Conservation (phyloP, 2,113 vertebrate genomes). For the Glaucidium brasilianum region DNA sequence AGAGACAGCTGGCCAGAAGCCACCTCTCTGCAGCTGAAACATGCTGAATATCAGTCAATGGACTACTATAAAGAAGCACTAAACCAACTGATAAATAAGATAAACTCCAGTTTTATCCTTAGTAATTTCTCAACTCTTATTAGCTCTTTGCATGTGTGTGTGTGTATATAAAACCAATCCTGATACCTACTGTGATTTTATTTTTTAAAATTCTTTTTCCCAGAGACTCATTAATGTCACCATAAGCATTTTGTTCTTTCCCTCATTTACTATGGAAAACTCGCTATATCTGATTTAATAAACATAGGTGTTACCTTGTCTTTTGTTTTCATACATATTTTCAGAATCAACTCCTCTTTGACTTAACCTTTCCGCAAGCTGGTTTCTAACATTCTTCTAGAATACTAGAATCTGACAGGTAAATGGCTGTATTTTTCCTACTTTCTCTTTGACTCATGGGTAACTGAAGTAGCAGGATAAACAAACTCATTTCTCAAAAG, state of each 20-base stretch:
- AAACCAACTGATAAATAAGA: neutral
- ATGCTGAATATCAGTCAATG: neutral
- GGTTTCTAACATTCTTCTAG: neutral
- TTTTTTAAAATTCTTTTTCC: neutral
- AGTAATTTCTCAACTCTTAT: neutral
- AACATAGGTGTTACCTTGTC: neutral
- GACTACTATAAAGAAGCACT: neutral
- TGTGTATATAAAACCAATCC: neutral
- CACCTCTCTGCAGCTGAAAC: conserved; percentile 46
- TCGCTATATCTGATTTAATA: neutral
- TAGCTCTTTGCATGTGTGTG: neutral
- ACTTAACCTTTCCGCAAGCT: neutral
- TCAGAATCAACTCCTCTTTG: neutral
- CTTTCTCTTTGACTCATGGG: neutral
- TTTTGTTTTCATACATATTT: neutral
- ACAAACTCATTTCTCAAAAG: conserved; percentile 1
- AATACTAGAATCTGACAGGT: neutral
- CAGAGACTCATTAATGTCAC: neutral
- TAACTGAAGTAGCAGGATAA: neutral
- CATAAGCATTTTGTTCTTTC: neutral
- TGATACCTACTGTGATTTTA: neutral
- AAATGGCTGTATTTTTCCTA: neutral
- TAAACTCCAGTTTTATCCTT: neutral
- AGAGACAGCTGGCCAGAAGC: conserved; percentile 58
- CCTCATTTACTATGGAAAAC: neutral